Percentiles rank a stretch among this genome's conserved stretches.
phyloP scores from a whole-genome alignment of 1,140 invertebrate species.

The Pogonomyrmex californicus region DNA sequence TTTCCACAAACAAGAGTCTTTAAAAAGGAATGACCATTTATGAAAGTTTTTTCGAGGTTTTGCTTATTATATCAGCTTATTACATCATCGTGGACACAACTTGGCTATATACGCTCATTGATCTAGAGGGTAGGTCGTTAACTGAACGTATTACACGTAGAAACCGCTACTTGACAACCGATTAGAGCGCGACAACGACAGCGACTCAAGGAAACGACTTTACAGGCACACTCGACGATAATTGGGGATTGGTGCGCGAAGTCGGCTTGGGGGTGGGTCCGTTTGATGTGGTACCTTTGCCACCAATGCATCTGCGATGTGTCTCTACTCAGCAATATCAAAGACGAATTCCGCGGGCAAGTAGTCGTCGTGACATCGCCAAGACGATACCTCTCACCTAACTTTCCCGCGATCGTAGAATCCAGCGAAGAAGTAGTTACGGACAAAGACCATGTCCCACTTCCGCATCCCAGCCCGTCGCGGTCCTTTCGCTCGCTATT shows the following conservation, averaged over 20 bases:
- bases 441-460: conserved; percentile 48
- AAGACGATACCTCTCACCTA: conserved; percentile 48
- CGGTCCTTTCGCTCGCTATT: conserved; percentile 40
- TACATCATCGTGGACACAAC: neutral
- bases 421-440: conserved; percentile 46
- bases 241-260: conserved; percentile 71
- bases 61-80: neutral
- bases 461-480: neutral
- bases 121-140: conserved; percentile 53
- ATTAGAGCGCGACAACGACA: conserved; percentile 65
- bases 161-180: conserved; percentile 68
- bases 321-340: conserved; percentile 45
- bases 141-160: conserved; percentile 49
- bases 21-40: neutral
- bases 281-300: conserved; percentile 71
- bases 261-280: conserved; percentile 28
- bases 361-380: conserved; percentile 39
- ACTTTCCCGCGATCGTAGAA: conserved; percentile 48
- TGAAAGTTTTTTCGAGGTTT: neutral
- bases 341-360: conserved; percentile 53
- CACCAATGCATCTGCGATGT: conserved; percentile 10
- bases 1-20: neutral
- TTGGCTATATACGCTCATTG: conserved; percentile 41
- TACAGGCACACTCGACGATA: conserved; percentile 60
- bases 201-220: conserved; percentile 60